Base-by-base conservation (phyloP, 1,140 invertebrate genomes). In the Anthonomus grandis region DNA sequence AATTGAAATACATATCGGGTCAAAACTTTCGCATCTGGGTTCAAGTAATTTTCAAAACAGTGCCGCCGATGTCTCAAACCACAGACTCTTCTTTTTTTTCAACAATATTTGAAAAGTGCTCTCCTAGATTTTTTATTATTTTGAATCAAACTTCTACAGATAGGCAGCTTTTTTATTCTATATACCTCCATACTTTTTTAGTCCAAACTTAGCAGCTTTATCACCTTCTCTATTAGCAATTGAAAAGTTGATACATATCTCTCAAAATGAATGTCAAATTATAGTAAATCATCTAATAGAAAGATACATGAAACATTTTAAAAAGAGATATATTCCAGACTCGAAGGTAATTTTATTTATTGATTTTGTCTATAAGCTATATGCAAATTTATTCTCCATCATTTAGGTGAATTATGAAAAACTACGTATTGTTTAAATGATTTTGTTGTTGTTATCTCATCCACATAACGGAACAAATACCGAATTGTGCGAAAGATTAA, bases 301-400 rank as follows among this genome's bases (percentile, higher is more conserved):
- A 18, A 50, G 41, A 47, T 69, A 68, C 49, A 38, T 25, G 19
- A 18, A 46, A 24, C 23, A 54, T 44, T 66, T 57, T 38, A 60
- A 59, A n/a, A 68, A 66, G 18, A 57, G 76, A 13, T 77, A 77
- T 67, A 77, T 74, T 66, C 69, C 71, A 27, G 68, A 75, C 63
- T 77, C 75, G 13, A 51, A 64, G 51, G 64, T 68, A 60, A 56
- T 31, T 42, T n/a, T n/a, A n/a, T 39, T 17, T 22, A 37, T 57
- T 34, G 10, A 6, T 31, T 5, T 34, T 18, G n/a, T 31, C 27
- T 22, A 17, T 4, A 13, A 39, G 46, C 10, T 39, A 34, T 54
- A 12, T 13, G 17, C 15, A 27, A 47, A 13, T 37, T 23, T 41
- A 41, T 39, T 41, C n/a, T 8, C 57, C 34, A 25, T 47, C 58